Evolutionary conservation across 2,797 vertebrate genomes (phyloP).

Genomic region (Argya squamiceps): DNA sequence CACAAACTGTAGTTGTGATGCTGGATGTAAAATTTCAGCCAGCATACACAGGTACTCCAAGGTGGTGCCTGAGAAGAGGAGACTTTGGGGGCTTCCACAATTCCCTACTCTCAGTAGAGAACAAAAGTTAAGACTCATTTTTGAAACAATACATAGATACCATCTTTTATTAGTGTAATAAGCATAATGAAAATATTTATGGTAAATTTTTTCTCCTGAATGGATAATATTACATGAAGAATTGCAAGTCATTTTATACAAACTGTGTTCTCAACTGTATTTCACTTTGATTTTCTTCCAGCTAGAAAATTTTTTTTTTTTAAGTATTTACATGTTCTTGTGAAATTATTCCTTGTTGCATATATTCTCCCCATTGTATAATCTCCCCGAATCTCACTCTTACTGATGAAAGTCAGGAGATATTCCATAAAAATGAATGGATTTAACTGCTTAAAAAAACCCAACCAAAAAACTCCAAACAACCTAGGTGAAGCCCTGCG

Average conservation of each 20-base stretch:
- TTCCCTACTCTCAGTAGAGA: not conserved
- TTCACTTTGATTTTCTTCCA: not conserved
- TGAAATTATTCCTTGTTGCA: not conserved
- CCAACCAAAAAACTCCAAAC: not conserved
- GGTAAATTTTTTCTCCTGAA: not conserved
- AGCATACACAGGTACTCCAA: not conserved
- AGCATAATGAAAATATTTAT: conserved; percentile 24
- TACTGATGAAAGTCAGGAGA: not conserved
- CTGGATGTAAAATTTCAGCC: not conserved
- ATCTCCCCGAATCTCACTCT: not conserved
- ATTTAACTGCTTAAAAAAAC: not conserved
- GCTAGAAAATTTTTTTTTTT: not conserved
- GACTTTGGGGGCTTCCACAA: not conserved
- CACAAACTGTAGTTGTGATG: not conserved
- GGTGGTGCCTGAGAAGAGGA: not conserved
- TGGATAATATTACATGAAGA: not conserved
- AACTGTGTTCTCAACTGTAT: conserved; percentile 10
- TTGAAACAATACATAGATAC: conserved; percentile 21
- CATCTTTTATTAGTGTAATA: conserved; percentile 68
- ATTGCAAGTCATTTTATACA: conserved; percentile 41
- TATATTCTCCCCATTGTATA: not conserved
- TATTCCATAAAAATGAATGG: not conserved
- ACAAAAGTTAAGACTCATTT: not conserved
- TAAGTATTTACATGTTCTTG: not conserved
- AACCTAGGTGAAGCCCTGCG: not conserved